phyloP scores from a whole-genome alignment of 2,113 vertebrate genomes.

The Cochlearius cochlearius region DNA sequence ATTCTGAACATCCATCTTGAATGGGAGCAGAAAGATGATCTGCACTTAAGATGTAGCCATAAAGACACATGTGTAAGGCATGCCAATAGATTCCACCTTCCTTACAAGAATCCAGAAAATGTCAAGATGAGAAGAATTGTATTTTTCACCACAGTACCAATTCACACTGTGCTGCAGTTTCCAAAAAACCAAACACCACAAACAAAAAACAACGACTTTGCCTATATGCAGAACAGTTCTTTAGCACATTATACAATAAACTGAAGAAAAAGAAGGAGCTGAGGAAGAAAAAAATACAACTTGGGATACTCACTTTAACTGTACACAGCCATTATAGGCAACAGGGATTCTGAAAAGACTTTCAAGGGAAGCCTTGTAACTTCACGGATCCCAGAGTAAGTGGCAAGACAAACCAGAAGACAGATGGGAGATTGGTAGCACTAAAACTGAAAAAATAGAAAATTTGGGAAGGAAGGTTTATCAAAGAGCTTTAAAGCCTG shows the following conservation, averaged over 20 bases:
- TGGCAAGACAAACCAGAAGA: neutral
- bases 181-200: neutral
- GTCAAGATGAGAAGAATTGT: neutral
- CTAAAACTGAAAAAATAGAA: neutral
- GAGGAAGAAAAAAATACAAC: neutral
- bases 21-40: neutral
- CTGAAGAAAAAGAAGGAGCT: neutral
- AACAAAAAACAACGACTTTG: neutral
- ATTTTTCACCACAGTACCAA: neutral
- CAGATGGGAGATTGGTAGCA: neutral
- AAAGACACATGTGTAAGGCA: neutral
- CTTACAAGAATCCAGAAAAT: neutral
- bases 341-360: neutral
- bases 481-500: neutral
- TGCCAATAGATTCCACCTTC: neutral
- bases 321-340: neutral
- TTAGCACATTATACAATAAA: neutral
- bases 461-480: neutral
- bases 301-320: neutral
- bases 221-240: neutral
- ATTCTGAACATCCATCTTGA: neutral
- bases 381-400: neutral
- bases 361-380: neutral
- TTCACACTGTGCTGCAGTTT: neutral
- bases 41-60: neutral